These are phyloP conservation scores for Papilio polyxenes DNA, from an alignment of 1,140 invertebrate genomes.

Conservation along the genomic window DNA sequence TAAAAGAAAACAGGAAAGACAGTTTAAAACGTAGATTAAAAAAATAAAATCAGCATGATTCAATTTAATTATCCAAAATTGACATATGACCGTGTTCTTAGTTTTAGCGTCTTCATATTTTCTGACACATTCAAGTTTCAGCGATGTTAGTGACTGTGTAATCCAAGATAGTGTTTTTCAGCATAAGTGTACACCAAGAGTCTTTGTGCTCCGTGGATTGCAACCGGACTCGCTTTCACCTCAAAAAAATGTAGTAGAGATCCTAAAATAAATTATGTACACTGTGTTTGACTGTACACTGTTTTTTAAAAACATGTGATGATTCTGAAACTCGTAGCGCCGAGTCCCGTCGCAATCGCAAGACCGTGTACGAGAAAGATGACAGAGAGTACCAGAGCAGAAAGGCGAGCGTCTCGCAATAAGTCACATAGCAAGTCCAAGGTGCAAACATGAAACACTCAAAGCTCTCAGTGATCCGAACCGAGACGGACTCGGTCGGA, in stretches of 20 bases:
- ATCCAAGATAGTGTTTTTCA: constrained; percentile 80
- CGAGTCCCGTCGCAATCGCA: constrained; percentile 78
- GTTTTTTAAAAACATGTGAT: background rate
- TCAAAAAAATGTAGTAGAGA: constrained; percentile 41
- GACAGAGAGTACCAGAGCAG: constrained; percentile 78
- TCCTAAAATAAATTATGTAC: constrained; percentile 13
- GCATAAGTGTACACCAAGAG: constrained; percentile 81
- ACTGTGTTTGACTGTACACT: constrained; percentile 19
- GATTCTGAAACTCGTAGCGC: constrained; percentile 50
- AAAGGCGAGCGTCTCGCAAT: constrained; percentile 78
- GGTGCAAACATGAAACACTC: constrained; percentile 82
- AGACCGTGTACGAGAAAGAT: constrained; percentile 76
- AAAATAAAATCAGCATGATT: constrained; percentile 49
- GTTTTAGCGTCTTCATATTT: background rate
- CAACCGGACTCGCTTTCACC: constrained; percentile 73
- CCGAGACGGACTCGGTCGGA: constrained; percentile 66
- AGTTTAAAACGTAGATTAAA: constrained; percentile 63
- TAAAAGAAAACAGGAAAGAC: constrained; percentile 73
- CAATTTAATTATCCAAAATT: background rate
- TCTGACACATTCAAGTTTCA: constrained; percentile 38
- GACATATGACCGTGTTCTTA: background rate
- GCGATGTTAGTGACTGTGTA: constrained; percentile 79
- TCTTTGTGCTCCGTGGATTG: constrained; percentile 80
- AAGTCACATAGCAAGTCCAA: constrained; percentile 81
- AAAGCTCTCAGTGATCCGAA: constrained; percentile 79